Percentiles rank a stretch among this genome's conserved stretches.
Conservation (phyloP, 2,888 invertebrate genomes). For the Mimas tiliae region DNA sequence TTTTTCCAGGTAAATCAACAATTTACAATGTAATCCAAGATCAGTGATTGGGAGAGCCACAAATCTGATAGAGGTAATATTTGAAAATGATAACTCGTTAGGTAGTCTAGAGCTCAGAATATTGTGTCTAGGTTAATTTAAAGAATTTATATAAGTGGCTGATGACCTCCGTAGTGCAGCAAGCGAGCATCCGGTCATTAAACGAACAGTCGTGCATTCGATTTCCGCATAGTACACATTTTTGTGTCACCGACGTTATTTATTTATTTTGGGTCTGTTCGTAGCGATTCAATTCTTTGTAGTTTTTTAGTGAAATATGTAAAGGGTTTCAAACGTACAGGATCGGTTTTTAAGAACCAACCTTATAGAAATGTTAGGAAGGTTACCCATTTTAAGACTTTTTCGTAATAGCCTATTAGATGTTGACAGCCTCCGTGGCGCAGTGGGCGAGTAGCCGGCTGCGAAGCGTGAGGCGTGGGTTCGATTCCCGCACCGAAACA, state of each 20-base stretch:
- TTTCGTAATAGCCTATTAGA: too few species aligned
- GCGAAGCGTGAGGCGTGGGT: too few species aligned
- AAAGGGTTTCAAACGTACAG: too few species aligned
- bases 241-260: not conserved
- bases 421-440: too few species aligned
- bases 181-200: not conserved
- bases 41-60: too few species aligned
- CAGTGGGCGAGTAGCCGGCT: too few species aligned
- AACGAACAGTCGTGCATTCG: not conserved
- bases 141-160: not conserved
- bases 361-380: too few species aligned
- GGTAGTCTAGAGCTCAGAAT: not conserved
- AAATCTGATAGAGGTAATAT: too few species aligned
- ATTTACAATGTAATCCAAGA: not conserved
- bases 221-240: not conserved
- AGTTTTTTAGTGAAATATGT: not conserved
- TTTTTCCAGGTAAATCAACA: constrained; percentile 1
- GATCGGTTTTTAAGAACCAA: too few species aligned
- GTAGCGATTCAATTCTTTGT: not conserved
- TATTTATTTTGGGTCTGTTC: not conserved
- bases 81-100: not conserved
- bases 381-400: too few species aligned
- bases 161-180: not conserved
- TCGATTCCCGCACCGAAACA: too few species aligned
- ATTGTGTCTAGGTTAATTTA: not conserved